These are phyloP conservation scores for Diploscapter pachys DNA, from an alignment of 1,140 invertebrate genomes.

Conservation along the genomic window DNA sequence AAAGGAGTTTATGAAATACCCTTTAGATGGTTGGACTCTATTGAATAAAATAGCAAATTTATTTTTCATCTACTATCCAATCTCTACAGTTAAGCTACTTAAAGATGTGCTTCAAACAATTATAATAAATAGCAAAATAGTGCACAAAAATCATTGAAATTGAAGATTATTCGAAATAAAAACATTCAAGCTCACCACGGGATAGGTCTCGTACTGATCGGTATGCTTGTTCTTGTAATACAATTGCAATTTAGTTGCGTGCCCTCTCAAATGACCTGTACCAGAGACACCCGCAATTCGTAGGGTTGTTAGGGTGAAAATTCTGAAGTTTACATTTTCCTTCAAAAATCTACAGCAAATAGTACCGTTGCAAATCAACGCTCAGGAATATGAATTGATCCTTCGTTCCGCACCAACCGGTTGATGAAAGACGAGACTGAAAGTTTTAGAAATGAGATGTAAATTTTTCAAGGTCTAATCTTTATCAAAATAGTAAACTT, in stretches of 20 bases:
- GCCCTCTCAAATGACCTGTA: conserved; percentile 50
- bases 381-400: conserved; percentile 86
- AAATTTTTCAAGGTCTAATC: too few species aligned
- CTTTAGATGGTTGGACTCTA: background rate
- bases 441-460: too few species aligned
- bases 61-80: background rate
- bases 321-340: background rate
- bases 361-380: conserved; percentile 75
- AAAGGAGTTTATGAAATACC: too few species aligned
- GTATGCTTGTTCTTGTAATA: conserved; percentile 90
- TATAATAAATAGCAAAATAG: too few species aligned
- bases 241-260: conserved; percentile 81
- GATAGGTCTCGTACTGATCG: conserved; percentile 92
- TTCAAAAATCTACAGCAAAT: background rate
- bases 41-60: background rate
- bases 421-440: conserved; percentile 45
- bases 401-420: conserved; percentile 70
- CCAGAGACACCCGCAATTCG: conserved; percentile 55
- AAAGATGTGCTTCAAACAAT: too few species aligned
- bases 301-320: conserved; percentile 28
- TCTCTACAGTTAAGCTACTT: too few species aligned
- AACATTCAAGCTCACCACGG: conserved; percentile 65
- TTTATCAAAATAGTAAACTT: too few species aligned
- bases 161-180: background rate
- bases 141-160: too few species aligned